Conservation (phyloP, 2,888 invertebrate species). For the Anthoptus insignis region DNA sequence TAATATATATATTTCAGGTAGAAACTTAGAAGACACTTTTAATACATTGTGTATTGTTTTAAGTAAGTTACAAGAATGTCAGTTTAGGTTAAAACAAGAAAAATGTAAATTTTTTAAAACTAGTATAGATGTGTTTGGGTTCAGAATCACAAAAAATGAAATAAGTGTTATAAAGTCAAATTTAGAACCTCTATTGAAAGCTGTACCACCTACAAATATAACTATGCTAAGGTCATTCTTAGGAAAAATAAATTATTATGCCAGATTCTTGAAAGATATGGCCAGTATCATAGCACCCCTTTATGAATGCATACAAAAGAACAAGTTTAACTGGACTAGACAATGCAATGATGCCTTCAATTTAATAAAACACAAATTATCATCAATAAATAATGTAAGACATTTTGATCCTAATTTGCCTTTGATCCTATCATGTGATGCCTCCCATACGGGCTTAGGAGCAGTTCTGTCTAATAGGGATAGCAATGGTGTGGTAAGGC, state of each 20-base stretch:
- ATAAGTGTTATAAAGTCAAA: too few species aligned
- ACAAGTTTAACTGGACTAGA: constrained; percentile 1
- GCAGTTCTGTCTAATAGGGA: not conserved
- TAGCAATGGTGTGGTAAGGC: not conserved
- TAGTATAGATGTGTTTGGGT: too few species aligned
- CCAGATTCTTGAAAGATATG: not conserved
- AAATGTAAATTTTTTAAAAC: not conserved
- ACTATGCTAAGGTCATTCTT: not conserved
- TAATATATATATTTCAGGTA: not conserved
- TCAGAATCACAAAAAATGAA: too few species aligned
- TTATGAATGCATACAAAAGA: constrained; percentile 2
- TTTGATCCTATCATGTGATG: not conserved
- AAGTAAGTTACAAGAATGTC: too few species aligned
- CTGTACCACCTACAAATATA: too few species aligned
- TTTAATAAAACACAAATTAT: not conserved
- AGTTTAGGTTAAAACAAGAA: too few species aligned
- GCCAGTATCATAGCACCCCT: not conserved
- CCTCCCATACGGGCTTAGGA: not conserved
- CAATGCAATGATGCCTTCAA: not conserved
- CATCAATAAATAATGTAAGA: not conserved
- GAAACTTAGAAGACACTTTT: too few species aligned
- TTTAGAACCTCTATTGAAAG: too few species aligned
- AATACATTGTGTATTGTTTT: too few species aligned
- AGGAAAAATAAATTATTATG: not conserved
- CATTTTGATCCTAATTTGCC: not conserved